Evolutionary conservation across 2,888 invertebrate genomes (phyloP).

Genomic region (Heliconius cydno): DNA sequence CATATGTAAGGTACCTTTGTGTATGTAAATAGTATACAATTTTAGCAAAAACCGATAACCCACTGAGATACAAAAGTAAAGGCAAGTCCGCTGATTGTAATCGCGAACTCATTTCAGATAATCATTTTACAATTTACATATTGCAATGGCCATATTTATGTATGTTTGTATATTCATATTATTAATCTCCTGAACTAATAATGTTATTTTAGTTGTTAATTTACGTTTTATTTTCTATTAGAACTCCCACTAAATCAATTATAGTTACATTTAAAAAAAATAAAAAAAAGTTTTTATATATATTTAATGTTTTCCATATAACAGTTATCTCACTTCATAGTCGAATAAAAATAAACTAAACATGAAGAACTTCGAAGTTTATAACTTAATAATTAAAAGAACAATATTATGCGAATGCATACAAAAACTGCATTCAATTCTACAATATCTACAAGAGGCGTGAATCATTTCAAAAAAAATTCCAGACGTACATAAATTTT

Average conservation of each 20-base stretch:
- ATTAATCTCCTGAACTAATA: too few species aligned
- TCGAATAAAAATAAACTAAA: neutral
- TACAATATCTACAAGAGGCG: conserved; percentile 1
- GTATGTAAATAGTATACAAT: neutral
- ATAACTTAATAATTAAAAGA: neutral
- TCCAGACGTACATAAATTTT: conserved; percentile 12
- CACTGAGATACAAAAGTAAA: neutral
- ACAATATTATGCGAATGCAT: neutral
- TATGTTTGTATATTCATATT: neutral
- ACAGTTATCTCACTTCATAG: too few species aligned
- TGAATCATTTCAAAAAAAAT: conserved; percentile 5
- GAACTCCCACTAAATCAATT: too few species aligned
- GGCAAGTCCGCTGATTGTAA: neutral
- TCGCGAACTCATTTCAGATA: neutral
- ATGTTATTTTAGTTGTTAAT: neutral
- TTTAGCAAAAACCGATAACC: neutral
- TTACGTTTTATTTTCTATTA: too few species aligned
- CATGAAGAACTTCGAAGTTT: neutral
- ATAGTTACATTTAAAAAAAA: too few species aligned
- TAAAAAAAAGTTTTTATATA: too few species aligned
- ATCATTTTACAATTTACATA: neutral
- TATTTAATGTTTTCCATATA: too few species aligned
- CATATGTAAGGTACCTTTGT: neutral
- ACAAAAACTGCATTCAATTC: conserved; percentile 8
- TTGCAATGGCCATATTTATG: neutral